Base-by-base conservation (phyloP, 2,797 vertebrate species). In the Sebastolobus alascanus region DNA sequence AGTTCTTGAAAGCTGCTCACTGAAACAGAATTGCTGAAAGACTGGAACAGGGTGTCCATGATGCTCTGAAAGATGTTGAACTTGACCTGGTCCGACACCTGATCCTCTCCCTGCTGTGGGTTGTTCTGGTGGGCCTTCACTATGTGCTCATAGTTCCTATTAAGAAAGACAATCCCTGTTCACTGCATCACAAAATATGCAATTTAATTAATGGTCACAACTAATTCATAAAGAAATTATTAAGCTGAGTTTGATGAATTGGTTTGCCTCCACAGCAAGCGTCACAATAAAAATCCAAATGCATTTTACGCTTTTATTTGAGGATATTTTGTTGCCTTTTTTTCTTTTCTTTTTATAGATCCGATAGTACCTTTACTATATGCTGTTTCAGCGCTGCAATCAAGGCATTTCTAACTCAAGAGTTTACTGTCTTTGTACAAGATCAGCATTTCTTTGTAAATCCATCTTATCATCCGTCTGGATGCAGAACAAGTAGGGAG, bases 1-100 rank as follows among this genome's bases (percentile, higher is more conserved):
- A 99, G 96, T 89, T 99, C 98, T 86, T 98, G 97, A 77, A 99
- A 99, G 89, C 96, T 99, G 58, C 94, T 95, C 70, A 99, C 96
- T 0, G 99, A 99, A 71, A 99, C 95, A 0, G 97, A 97, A 76
- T 93, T 95, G n/a, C 96, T 97, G 88, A 99, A 99, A 20, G 98
- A 98, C 95, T 98, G 97, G 88, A 99, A 99, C 27, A 99, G 94
- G n/a, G 97, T 97, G 92, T 99, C 99, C 98, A 99, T 99, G 93
- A 99, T 97, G 93, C 95, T 97, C 93, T 99, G 98, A 93, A 99
- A 99, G 87, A 99, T 95, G 18, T 95, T 97, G 94, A 99, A 99
- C 94, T 99, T 99, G 86, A 99, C 91, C 93, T 99, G 97, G 25
- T 99, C 99, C 0, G 98, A 97, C 50, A 99, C 96, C 92, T 98